Base-by-base conservation (phyloP, 2,888 invertebrate species). In the Lycophotia porphyrea region DNA sequence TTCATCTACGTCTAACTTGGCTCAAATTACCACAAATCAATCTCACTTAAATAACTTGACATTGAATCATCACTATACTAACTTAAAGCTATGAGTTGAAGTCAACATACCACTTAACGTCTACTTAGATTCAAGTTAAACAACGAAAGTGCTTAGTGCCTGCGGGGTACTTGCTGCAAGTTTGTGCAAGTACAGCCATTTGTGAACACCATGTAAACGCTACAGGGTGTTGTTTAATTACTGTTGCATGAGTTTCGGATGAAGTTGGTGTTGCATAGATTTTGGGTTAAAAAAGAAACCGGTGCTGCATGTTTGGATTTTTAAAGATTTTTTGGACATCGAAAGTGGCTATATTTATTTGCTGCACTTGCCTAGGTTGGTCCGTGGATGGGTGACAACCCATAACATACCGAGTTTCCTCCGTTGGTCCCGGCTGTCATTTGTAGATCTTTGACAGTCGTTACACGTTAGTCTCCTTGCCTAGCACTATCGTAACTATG, bases 191-290 rank as follows among this genome's bases (percentile, higher is more conserved):
- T 63, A 36, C 18, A 64, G n/a, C 21, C 18, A 52, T 70, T 69
- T 66, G 61, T 61, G 82, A 64, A 82, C 74, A 78, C 49, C 61
- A 18, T 82, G 79, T 82, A 69, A 73, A 82, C 34, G 60, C 39
- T 78, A 47, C 13, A 60, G 55, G 44, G 18, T 66, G 60, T 47
- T 66, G 60, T 49, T 68, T 52, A 27, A 44, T 78, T 68, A 60
- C 44, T 47, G 34, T 60, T 68, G 64, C 18, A 47, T 21, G 7
- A 44, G 49, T 66, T 73, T 49, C n/a, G 34, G 18, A 24, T 5
- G 27, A 5, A 11, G 21, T 60, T 60, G 9, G 7, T 71, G 64
- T 34, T 79, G 49, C 15, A 39, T 64, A 18, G 8, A 18, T 55
- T 44, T 44, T 9, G 7, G 15, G 55, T 9, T 44, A 13, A 2